Percentiles rank a stretch among this genome's conserved stretches.
Conservation (phyloP, 1,140 invertebrate species). For the Lamellibrachia luymesi region DNA sequence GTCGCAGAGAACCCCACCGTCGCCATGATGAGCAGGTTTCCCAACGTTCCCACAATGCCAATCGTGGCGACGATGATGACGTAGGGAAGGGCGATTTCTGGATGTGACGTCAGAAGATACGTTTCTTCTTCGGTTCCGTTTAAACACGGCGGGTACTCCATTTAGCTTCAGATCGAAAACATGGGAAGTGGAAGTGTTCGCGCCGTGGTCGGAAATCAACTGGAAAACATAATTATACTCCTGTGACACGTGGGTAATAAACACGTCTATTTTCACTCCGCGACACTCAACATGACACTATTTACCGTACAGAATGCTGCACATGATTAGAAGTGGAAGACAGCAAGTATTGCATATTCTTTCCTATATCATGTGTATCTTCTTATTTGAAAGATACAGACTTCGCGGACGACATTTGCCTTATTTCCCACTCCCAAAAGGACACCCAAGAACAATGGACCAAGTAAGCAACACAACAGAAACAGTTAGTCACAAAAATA, state of each 20-base stretch:
- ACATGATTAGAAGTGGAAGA: too few species aligned
- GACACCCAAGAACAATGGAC: too few species aligned
- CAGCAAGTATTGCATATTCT: too few species aligned
- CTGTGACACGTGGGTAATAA: background rate
- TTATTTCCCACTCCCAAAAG: too few species aligned
- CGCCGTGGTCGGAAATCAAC: background rate
- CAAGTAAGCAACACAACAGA: too few species aligned
- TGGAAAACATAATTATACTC: background rate
- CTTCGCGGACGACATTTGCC: too few species aligned
- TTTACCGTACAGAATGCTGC: too few species aligned
- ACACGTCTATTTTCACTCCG: too few species aligned
- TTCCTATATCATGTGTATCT: too few species aligned
- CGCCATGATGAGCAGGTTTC: constrained; percentile 11
- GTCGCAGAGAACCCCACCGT: background rate
- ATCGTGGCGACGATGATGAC: constrained; percentile 1
- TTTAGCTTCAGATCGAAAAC: background rate
- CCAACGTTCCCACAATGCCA: constrained; percentile 1
- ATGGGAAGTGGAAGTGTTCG: background rate
- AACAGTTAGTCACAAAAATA: too few species aligned
- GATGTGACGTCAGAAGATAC: background rate
- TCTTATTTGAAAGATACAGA: too few species aligned
- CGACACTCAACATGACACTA: too few species aligned
- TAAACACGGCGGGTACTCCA: background rate
- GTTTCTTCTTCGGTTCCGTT: background rate
- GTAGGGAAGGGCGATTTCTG: background rate